Percentiles rank a stretch among this genome's conserved stretches.
These are phyloP conservation scores for Dendrolimus punctatus DNA, from an alignment of 1,140 invertebrate genomes.

Conservation along the genomic window DNA sequence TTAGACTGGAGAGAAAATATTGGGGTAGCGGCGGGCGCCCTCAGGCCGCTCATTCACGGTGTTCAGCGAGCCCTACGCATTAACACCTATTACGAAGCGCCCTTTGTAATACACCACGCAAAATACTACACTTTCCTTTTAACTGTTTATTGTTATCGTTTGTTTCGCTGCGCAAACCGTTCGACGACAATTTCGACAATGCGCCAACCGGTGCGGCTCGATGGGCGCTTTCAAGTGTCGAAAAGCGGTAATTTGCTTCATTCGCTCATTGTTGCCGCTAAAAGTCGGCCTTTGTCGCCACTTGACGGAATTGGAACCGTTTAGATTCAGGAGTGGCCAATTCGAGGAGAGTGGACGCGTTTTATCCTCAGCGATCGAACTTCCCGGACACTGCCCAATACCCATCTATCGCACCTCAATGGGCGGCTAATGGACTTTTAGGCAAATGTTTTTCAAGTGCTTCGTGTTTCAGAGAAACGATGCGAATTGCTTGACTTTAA, in stretches of 20 bases:
- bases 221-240: slow-evolving; percentile 58
- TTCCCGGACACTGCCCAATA: slow-evolving; percentile 14
- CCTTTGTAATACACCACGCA: slow-evolving; percentile 46
- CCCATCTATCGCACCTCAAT: slow-evolving; percentile 26
- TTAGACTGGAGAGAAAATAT: slow-evolving; percentile 3
- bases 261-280: slow-evolving; percentile 62
- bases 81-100: slow-evolving; percentile 59
- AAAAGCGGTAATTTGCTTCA: slow-evolving; percentile 67
- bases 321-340: slow-evolving; percentile 60
- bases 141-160: slow-evolving; percentile 65
- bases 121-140: slow-evolving; percentile 68
- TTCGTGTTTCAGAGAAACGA: slow-evolving; percentile 11
- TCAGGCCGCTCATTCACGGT: slow-evolving; percentile 38
- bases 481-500: neutral
- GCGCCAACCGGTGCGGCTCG: slow-evolving; percentile 46
- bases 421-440: slow-evolving; percentile 41
- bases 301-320: slow-evolving; percentile 62
- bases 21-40: slow-evolving; percentile 26
- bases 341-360: slow-evolving; percentile 52
- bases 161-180: slow-evolving; percentile 64
- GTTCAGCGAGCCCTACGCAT: slow-evolving; percentile 50
- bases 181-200: slow-evolving; percentile 56
- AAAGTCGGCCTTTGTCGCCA: slow-evolving; percentile 62
- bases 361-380: slow-evolving; percentile 23
- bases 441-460: slow-evolving; percentile 21